Evolutionary conservation across 2,888 invertebrate species (phyloP).

Genomic region (Pollenia angustigena): DNA sequence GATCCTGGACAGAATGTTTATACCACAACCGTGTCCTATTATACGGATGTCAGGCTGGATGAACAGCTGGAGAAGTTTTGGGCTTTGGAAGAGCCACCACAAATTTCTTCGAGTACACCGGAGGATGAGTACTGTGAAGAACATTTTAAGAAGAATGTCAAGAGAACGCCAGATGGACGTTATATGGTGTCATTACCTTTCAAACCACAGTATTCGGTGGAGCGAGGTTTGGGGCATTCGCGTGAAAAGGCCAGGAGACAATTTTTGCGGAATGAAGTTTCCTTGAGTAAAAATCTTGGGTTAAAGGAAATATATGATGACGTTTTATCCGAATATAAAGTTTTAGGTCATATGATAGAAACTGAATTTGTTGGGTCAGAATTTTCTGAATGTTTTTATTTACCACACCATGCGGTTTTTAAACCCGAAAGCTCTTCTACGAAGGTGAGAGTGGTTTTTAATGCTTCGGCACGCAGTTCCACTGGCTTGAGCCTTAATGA

Average conservation of each 20-base stretch:
- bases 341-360: background rate
- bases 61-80: conserved; percentile 27
- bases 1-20: background rate
- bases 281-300: background rate
- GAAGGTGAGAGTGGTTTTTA: background rate
- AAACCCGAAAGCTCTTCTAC: background rate
- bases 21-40: background rate
- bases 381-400: background rate
- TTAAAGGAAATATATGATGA: background rate
- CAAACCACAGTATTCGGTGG: background rate
- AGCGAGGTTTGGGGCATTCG: background rate
- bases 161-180: background rate
- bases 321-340: background rate
- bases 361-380: background rate
- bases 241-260: background rate
- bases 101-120: background rate
- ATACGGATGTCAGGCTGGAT: background rate
- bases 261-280: background rate
- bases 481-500: background rate
- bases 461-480: background rate
- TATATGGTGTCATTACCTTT: background rate
- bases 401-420: background rate
- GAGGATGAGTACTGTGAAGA: background rate
- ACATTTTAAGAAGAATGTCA: background rate
- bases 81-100: conserved; percentile 18